Evolutionary conservation across 2,797 vertebrate genomes (phyloP).

Genomic region (Sternotherus odoratus): DNA sequence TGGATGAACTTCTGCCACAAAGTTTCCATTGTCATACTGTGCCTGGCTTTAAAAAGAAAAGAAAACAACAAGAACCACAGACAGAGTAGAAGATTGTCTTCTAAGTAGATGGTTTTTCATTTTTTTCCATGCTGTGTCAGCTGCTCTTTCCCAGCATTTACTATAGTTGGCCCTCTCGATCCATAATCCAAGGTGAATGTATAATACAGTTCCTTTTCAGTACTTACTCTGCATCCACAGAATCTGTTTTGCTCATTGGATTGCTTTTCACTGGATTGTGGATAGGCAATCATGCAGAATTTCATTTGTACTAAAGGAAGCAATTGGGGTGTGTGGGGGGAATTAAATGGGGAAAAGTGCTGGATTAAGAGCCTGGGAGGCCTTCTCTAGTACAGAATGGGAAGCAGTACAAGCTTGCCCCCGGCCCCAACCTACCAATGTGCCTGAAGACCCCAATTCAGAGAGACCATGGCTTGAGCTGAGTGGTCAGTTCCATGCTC

Average conservation of each 20-base stretch:
- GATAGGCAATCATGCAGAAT: accelerated
- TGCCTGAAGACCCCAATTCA: background rate
- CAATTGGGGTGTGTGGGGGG: accelerated
- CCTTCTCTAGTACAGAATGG: background rate
- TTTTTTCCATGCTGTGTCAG: background rate
- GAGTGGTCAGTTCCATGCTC: background rate
- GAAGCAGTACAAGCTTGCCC: background rate
- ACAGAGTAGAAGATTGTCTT: background rate
- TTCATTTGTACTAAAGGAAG: background rate
- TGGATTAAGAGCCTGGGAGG: background rate
- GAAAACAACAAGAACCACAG: background rate
- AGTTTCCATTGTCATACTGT: background rate
- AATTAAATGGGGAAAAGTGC: background rate
- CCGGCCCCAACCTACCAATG: background rate
- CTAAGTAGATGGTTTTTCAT: background rate
- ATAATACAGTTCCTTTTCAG: background rate
- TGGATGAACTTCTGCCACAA: background rate
- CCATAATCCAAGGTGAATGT: too few species aligned
- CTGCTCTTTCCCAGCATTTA: background rate
- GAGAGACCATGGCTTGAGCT: background rate
- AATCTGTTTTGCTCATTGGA: accelerated
- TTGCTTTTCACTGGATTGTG: accelerated
- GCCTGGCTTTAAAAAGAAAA: background rate
- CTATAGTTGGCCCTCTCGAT: background rate
- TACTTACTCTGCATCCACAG: accelerated